Base-by-base conservation (phyloP, 1,140 invertebrate species). In the Drosophila neocordata region DNA sequence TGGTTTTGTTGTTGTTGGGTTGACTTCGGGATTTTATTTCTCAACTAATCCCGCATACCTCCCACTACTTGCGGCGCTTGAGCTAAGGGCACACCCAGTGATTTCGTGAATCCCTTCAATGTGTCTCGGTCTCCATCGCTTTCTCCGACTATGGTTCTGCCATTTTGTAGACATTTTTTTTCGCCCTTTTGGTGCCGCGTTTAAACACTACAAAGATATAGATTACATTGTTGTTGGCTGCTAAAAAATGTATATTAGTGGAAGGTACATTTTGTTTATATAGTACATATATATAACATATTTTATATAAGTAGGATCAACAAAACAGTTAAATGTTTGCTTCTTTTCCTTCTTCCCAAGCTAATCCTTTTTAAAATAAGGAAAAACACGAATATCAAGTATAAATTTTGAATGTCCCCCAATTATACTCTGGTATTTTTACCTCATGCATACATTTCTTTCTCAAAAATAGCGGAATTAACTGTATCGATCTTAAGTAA, bases 1-100 rank as follows among this genome's bases (percentile, higher is more conserved):
- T 74, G n/a, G n/a, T n/a, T 37, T 58, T 62, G 55, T 11, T 34
- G 6, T 58, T 74, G 65, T 56, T 75, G 72, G 72, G 71, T 74
- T 75, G 72, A 64, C 72, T 75, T 77, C 44, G 73, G 73, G 73
- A 76, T 77, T 74, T 77, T 77, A 76, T 77, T 77, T 77, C 73
- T 76, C 60, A 77, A 77, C 73, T 77, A 77, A 77, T 77, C 73
- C 73, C 73, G 76, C 73, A 77, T 73, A 73, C 76, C 71, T 48
- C 53, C 20, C 48, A 53, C 51, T 31, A 34, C 58, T 11, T 22
- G 27, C 35, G 34, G 35, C 34, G 57, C 18, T n/a, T 7, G 27
- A 12, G 60, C 22, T 8, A 20, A 41, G 66, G 73, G 73, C 73
- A 69, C 73, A 77, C 73, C 73, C 73, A 77, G 60, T 76, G 73